A percentile compares a stretch with the other conserved stretches of the same genome.
Conservation (phyloP, 2,113 vertebrate species). For the Hemichromis elongatus region DNA sequence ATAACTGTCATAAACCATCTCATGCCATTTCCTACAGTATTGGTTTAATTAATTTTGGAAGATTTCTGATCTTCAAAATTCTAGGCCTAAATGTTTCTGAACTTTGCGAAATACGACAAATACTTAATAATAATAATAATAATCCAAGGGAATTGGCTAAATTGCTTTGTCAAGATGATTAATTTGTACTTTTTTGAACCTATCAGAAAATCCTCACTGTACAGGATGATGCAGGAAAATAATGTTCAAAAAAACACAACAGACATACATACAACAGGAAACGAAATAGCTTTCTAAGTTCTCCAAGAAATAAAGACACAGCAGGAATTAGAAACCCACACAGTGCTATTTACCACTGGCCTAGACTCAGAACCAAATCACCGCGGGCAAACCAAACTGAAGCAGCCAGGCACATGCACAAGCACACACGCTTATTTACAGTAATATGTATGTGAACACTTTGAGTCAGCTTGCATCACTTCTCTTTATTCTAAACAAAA, state of each 20-base stretch:
- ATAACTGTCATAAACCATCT: no score
- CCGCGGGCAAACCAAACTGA: not conserved
- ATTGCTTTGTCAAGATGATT: not conserved
- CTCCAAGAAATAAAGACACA: conserved; percentile 12
- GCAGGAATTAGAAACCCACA: conserved; percentile 32
- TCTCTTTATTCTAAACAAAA: not conserved
- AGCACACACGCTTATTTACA: not conserved
- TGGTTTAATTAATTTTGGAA: not conserved
- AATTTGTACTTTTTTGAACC: not conserved
- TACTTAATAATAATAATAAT: no score
- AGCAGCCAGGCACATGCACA: not conserved
- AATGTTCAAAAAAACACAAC: not conserved
- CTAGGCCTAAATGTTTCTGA: not conserved
- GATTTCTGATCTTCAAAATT: not conserved
- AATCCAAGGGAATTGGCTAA: not conserved
- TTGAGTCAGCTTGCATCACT: not conserved
- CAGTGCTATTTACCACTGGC: conserved; percentile 34
- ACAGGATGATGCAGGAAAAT: not conserved
- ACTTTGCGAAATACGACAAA: not conserved
- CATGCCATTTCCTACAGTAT: not conserved
- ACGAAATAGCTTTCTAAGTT: conserved; percentile 12
- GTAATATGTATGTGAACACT: conserved; percentile 16
- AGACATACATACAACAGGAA: not conserved
- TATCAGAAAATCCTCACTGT: not conserved
- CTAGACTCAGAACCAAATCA: not conserved